Evolutionary conservation across 2,113 vertebrate species (phyloP).

Genomic region (Crotalus tigris): DNA sequence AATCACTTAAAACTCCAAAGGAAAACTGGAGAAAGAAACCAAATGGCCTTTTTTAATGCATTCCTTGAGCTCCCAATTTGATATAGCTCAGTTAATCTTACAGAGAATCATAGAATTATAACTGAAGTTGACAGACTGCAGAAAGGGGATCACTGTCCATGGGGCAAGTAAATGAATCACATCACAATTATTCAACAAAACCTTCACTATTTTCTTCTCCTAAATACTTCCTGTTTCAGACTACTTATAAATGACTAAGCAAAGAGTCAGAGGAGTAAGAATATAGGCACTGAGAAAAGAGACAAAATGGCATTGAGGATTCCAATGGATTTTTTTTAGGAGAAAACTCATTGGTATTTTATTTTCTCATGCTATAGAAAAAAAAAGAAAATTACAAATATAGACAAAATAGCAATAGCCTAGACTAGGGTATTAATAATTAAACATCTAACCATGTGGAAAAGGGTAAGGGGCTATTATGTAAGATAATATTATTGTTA

Average conservation of each 20-base stretch:
- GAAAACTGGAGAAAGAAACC: neutral
- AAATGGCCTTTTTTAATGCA: neutral
- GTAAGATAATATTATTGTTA: neutral
- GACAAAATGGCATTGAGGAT: neutral
- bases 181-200: conserved; percentile 27
- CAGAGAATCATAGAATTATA: neutral
- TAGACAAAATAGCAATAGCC: neutral
- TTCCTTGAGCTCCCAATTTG: conserved; percentile 12
- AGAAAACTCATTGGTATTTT: neutral
- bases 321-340: neutral
- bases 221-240: conserved; percentile 18
- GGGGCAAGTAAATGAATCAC: conserved; percentile 20
- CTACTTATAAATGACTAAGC: conserved; percentile 18
- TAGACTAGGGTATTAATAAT: neutral
- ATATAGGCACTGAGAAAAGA: neutral
- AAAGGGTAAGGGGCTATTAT: neutral
- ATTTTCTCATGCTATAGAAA: neutral
- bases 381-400: neutral
- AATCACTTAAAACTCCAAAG: neutral
- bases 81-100: conserved; percentile 19
- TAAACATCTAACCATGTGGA: neutral
- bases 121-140: conserved; percentile 9
- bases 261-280: conserved; percentile 2
- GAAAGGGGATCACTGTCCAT: neutral
- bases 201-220: conserved; percentile 9